These are phyloP conservation scores for Caenorhabditis macrosperma DNA, from an alignment of 2,888 invertebrate species.

Conservation along the genomic window DNA sequence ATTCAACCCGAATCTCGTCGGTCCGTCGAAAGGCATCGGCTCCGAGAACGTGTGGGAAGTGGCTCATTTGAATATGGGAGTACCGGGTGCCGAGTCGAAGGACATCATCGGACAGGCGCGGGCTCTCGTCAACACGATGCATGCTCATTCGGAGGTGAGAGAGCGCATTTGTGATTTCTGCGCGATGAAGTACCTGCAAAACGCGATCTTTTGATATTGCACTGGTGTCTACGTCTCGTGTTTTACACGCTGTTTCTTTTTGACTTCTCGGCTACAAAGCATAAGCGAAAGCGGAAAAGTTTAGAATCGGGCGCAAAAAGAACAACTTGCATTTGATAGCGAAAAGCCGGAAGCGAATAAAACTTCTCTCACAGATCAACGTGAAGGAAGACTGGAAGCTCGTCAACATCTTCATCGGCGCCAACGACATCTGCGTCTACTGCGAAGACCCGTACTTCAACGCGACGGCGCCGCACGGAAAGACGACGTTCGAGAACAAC, in stretches of 20 bases:
- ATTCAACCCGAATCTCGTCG: constrained; percentile 86
- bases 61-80: constrained; percentile 65
- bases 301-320: too few species aligned
- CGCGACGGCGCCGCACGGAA: constrained; percentile 53
- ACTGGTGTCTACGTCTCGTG: too few species aligned
- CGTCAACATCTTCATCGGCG: constrained; percentile 75
- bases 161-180: too few species aligned
- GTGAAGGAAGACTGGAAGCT: constrained; percentile 74
- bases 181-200: too few species aligned
- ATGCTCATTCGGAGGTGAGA: constrained; percentile 64
- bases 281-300: too few species aligned
- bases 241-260: too few species aligned
- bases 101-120: constrained; percentile 67
- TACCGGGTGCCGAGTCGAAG: constrained; percentile 66
- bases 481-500: constrained; percentile 59
- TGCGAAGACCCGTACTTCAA: constrained; percentile 64
- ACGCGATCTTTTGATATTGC: too few species aligned
- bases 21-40: constrained; percentile 63
- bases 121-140: constrained; percentile 64
- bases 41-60: constrained; percentile 68
- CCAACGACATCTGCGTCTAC: constrained; percentile 73
- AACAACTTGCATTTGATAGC: too few species aligned
- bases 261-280: too few species aligned
- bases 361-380: too few species aligned
- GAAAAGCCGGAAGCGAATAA: too few species aligned